Base-by-base conservation (phyloP, 2,888 invertebrate species). In the Ennomos fuscantarius region DNA sequence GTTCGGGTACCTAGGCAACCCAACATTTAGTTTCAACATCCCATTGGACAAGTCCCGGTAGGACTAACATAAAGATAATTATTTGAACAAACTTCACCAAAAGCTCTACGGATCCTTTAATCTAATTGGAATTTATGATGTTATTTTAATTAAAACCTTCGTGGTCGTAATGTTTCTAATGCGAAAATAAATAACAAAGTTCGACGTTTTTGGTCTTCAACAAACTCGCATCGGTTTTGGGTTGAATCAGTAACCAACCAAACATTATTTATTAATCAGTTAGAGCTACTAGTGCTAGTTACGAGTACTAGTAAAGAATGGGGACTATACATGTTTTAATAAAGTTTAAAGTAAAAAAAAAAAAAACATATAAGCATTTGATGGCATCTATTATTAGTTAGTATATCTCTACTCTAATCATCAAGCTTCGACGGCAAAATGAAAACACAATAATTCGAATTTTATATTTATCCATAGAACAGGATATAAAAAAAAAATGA, bases 51-150 rank as follows among this genome's bases (percentile, higher is more conserved):
- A 24, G 55, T 45, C 65, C 63, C 50, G 54, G 45, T 24, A 48
- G 56, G 55, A 66, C 69, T 66, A 63, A 71, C 70, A 69, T 72
- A 69, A 68, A 71, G 60, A 68, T 76, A 71, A 76, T 76, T 76
- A 73, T 76, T 73, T 65, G 55, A 66, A 70, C 67, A 68, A 75
- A 76, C 70, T 76, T 69, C 48, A 59, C 60, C 66, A 65, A 66
- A 70, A 69, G 64, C 70, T 66, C 55, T 64, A 56, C 54, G 66
- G 57, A 66, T 69, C 68, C 68, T 66, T 60, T 68, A 66, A 69
- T 70, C 58, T 72, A 69, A 74, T 71, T 71, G 57, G 65, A 68
- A 72, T 73, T 72, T 71, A 71, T 67, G 69, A 63, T 58, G 66
- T 66, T 47, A 70, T 70, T 73, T 72, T 72, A 70, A 75, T 72